Evolutionary conservation across 2,797 vertebrate genomes (phyloP), one percentile per base, ranked within the genome.

Genomic region (Bovichtus variegatus): DNA sequence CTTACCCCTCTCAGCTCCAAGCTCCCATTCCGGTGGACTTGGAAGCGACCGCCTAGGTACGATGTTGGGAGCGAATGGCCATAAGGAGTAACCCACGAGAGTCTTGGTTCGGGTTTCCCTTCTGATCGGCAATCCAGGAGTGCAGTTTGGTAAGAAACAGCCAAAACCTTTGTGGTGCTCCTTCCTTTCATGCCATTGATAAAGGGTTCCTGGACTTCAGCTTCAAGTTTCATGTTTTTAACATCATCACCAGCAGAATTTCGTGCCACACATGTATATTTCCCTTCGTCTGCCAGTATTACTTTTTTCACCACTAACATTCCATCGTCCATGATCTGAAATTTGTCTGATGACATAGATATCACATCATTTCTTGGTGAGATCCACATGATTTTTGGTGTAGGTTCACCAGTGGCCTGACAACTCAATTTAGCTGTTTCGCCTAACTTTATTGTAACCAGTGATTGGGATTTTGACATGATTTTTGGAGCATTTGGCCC

Each of bases 11-110:
- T 90, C 53, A 96, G 62, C 79, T 96, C 95, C 76, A 96, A 86
- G 68, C 94, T 96, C 4, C 95, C 94, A 15, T 96, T 96, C 29
- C 49, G 84, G 76, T 96, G 95, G 9, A 96, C 94, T 76, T 95
- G 94, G 74, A 96, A 95, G 55, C 95, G 94, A 12, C 95, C 95
- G 0, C 95, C 95, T 2, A 93, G 78, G 69, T 95, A 96, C 29
- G 94, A 93, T 21, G 83, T 78, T 43, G 91, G 86, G 50, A 96
- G 87, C 0, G 93, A 88, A 43, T 93, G 93, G 25, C 93, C 93
- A 57, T 92, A 92, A 27, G 95, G 92, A 51, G 94, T 95, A 10
- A 92, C 82, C 96, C 95, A 96, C 79, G 86, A 93, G 59, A 95
- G 69, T 54, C 81, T 89, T 23, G 96, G 94, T 49, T 93, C 90